Percentiles rank a stretch among this genome's conserved stretches.
Conservation (phyloP, 2,113 vertebrate genomes). For the Peromyscus californicus region DNA sequence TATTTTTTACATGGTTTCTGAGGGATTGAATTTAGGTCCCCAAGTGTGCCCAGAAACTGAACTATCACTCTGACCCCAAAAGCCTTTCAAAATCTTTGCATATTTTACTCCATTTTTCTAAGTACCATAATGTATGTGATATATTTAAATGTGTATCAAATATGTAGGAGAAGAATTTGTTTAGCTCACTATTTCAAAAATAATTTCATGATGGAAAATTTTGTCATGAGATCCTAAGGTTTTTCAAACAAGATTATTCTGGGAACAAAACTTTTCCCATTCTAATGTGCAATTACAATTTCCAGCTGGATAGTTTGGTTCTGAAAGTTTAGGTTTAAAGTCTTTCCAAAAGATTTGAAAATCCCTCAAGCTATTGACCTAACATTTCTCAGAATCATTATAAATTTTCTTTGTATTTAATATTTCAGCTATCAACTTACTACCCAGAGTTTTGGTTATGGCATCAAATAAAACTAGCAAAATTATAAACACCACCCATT, state of each 20-base stretch:
- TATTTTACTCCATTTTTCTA: not conserved
- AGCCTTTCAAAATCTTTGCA: not conserved
- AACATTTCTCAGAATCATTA: not conserved
- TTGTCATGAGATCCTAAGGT: not conserved
- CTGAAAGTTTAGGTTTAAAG: not conserved
- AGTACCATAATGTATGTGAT: not conserved
- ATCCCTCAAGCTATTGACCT: not conserved
- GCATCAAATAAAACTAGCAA: not conserved
- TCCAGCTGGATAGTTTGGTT: not conserved
- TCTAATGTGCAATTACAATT: not conserved
- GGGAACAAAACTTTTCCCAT: not conserved
- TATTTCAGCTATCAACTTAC: not conserved
- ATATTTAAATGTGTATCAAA: not conserved
- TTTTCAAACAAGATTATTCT: not conserved
- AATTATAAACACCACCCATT: not conserved
- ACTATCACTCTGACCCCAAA: not conserved
- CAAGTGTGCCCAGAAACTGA: not conserved
- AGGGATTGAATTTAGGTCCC: not conserved
- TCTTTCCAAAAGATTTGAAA: not conserved
- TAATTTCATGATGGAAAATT: not conserved
- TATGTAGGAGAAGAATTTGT: not conserved
- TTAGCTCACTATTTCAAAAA: not conserved
- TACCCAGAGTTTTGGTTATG: not conserved
- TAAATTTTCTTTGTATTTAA: not conserved
- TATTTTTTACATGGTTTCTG: not conserved